Evolutionary conservation across 2,113 vertebrate genomes (phyloP), one percentile per base, ranked within the genome.

Genomic region (Myiopsitta monachus): DNA sequence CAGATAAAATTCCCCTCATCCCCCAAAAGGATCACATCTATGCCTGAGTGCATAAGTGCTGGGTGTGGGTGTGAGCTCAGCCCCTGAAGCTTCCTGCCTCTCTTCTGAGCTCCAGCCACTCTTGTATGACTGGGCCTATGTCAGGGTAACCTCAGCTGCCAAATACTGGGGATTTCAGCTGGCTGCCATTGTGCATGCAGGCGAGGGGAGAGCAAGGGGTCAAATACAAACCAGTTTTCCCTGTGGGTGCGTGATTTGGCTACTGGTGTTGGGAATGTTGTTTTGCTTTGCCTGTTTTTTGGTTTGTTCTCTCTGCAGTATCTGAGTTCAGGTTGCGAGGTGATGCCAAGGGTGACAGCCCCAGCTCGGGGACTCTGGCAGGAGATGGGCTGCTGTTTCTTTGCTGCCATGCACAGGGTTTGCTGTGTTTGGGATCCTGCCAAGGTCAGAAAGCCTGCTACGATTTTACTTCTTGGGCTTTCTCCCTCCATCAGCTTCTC

Each of bases 341-440:
- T 0, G 0, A 23, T 57, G 43, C 62, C 0, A 0, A 43, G 47
- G 36, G 24, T 18, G 23, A 51, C 69, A 79, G n/a, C 18, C 18
- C 24, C 31, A 44, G n/a, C 33, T 67, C 2, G 0, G 64, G 44
- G 41, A 18, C 0, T 2, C 44, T n/a, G 44, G 77, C 28, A 13
- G 30, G 41, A 64, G 31, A 27, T 0, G 1, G 52, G 46, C 36
- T 46, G 43, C 18, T 43, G 39, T 75, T 88, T 61, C 49, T 49
- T 24, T 67, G 31, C n/a, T 75, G 38, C 73, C 66, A 12, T 2
- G 5, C 36, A 7, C 44, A 18, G 63, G 43, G 26, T 36, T 12
- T 55, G 47, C 11, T 24, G 28, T 4, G 0, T 54, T 24, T 54
- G n/a, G 46, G 36, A 23, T 59, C 15, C 31, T 26, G 7, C 33